phyloP scores from a whole-genome alignment of 2,113 vertebrate genomes.

The Odontophorus gujanensis region DNA sequence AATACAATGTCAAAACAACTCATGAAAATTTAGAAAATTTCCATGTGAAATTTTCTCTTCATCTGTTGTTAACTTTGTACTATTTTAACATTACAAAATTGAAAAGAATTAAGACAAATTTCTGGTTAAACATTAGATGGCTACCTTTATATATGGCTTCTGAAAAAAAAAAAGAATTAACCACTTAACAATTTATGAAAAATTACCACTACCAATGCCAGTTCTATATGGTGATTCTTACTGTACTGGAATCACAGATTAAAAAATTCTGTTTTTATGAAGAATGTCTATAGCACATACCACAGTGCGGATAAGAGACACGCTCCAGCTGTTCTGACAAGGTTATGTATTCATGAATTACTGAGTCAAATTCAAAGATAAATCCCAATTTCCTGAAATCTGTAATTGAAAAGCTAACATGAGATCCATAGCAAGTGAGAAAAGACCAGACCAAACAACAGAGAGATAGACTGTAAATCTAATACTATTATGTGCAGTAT shows the following conservation, averaged over 20 bases:
- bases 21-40: not conserved
- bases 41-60: not conserved
- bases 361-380: slow-evolving; percentile 49
- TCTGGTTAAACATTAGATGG: not conserved
- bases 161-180: not conserved
- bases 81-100: not conserved
- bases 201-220: not conserved
- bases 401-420: slow-evolving; percentile 41
- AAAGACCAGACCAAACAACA: not conserved
- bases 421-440: slow-evolving; percentile 33
- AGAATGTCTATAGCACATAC: not conserved
- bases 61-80: not conserved
- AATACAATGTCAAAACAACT: not conserved
- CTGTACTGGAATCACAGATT: not conserved
- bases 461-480: not conserved
- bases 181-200: not conserved
- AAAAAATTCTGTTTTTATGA: slow-evolving; percentile 4
- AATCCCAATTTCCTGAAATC: slow-evolving; percentile 32
- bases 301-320: slow-evolving; percentile 28
- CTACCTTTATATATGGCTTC: not conserved
- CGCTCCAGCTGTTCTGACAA: slow-evolving; percentile 22
- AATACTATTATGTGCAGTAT: not conserved
- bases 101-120: not conserved
- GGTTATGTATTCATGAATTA: slow-evolving; percentile 61
- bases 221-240: not conserved